A percentile compares a stretch with the other conserved stretches of the same genome.
Conservation (phyloP, 2,888 invertebrate species). For the Onchidella celtica region DNA sequence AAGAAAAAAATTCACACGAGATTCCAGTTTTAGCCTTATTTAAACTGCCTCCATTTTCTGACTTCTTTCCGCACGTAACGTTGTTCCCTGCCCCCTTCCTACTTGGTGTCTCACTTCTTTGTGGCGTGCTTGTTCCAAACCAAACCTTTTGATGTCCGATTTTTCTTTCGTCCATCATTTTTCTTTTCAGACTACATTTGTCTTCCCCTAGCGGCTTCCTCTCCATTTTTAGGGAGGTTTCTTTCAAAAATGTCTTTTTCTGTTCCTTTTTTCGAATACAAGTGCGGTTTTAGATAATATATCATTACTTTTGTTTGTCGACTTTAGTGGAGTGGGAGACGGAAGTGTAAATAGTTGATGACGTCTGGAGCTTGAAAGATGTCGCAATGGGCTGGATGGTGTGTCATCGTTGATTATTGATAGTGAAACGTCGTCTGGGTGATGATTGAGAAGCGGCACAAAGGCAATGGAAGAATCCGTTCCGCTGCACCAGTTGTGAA, state of each 20-base stretch:
- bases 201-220: conserved; percentile 5
- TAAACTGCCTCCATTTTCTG: neutral
- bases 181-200: neutral
- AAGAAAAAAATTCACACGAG: no score
- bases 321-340: no score
- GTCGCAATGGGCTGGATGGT: neutral
- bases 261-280: neutral
- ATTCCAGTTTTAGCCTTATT: neutral
- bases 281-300: no score
- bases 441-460: neutral
- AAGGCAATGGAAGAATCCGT: neutral
- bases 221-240: neutral
- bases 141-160: neutral
- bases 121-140: neutral
- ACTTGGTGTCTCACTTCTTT: neutral
- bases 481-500: neutral
- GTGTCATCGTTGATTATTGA: neutral
- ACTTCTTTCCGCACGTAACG: neutral
- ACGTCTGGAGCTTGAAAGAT: neutral
- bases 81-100: neutral
- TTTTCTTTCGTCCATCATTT: neutral
- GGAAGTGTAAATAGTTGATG: no score
- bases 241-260: neutral
- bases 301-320: no score
- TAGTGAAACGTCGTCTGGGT: neutral